Conservation (phyloP, 37 sponge, comb jelly and placozoan genomes). For the Diacarnus erythraeanus region DNA sequence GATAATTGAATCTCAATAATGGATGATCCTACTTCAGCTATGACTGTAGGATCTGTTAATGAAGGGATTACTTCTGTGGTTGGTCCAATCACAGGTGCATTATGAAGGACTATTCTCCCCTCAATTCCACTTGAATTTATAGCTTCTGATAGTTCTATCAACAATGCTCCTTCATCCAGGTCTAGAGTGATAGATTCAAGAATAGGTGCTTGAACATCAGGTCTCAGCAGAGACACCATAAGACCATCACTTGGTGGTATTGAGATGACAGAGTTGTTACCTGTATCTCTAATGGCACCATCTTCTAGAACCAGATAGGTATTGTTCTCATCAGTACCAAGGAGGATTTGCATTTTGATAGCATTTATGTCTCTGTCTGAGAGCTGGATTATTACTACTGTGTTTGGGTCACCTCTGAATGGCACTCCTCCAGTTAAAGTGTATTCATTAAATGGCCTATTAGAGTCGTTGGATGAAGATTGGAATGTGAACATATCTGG, state of each 20-base stretch:
- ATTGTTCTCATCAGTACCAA: conserved; percentile 60
- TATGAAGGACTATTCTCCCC: conserved; percentile 33
- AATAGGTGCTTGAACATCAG: conserved; percentile 68
- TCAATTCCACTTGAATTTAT: conserved; percentile 54
- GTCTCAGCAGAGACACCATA: conserved; percentile 40
- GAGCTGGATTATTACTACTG: conserved; percentile 30
- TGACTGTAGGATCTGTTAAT: conserved; percentile 8
- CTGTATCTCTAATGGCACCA: conserved; percentile 79
- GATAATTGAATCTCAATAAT: conserved; percentile 55
- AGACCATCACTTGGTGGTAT: conserved; percentile 59
- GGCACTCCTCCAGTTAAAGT: conserved; percentile 51
- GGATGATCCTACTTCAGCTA: conserved; percentile 57
- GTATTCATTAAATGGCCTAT: conserved; percentile 13
- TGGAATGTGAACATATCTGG: conserved; percentile 73
- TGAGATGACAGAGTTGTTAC: conserved; percentile 69
- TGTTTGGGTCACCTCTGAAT: conserved; percentile 26
- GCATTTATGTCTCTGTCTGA: conserved; percentile 64
- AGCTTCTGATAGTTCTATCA: conserved; percentile 72
- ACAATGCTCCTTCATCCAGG: conserved; percentile 63
- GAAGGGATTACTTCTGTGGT: conserved; percentile 1
- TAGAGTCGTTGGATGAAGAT: conserved; percentile 33
- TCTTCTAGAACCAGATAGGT: conserved; percentile 61
- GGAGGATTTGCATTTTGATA: conserved; percentile 57
- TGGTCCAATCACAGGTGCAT: conserved; percentile 1
- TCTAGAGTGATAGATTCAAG: conserved; percentile 62